Conservation (phyloP, 1,140 invertebrate species). For the Pantala flavescens region DNA sequence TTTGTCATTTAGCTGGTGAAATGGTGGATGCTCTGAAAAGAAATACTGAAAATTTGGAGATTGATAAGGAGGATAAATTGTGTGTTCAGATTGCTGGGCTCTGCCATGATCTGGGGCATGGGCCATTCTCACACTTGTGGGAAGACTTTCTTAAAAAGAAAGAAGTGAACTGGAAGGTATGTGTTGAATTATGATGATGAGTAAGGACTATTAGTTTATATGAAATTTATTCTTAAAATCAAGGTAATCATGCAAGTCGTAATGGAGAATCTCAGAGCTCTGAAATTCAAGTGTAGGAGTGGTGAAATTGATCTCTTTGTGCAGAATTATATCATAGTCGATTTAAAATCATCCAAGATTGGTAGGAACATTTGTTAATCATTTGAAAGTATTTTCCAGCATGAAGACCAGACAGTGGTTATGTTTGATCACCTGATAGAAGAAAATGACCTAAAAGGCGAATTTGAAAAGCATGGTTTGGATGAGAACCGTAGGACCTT, state of each 20-base stretch:
- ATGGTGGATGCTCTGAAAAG: constrained; percentile 24
- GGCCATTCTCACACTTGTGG: constrained; percentile 54
- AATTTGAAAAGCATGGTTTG: constrained; percentile 26
- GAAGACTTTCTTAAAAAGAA: constrained; percentile 35
- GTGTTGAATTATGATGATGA: constrained; percentile 12
- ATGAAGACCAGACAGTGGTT: constrained; percentile 37
- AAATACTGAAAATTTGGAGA: constrained; percentile 5
- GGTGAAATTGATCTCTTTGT: no score
- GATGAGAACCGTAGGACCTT: constrained; percentile 30
- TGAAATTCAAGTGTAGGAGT: no score
- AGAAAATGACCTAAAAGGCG: constrained; percentile 28
- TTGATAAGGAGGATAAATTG: background rate
- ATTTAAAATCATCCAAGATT: no score
- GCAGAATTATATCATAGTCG: no score
- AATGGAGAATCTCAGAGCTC: no score
- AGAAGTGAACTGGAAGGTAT: constrained; percentile 32
- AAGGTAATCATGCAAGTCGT: no score
- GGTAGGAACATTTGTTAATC: no score
- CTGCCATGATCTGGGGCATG: constrained; percentile 58
- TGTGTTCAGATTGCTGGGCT: constrained; percentile 48
- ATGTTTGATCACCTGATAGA: constrained; percentile 39
- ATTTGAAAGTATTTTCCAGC: constrained; percentile 29
- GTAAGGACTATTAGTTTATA: no score
- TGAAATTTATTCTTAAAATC: no score
- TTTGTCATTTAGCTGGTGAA: constrained; percentile 27